Evolutionary conservation across 1,140 invertebrate species (phyloP).

Genomic region (Drosophila quadrilineata): DNA sequence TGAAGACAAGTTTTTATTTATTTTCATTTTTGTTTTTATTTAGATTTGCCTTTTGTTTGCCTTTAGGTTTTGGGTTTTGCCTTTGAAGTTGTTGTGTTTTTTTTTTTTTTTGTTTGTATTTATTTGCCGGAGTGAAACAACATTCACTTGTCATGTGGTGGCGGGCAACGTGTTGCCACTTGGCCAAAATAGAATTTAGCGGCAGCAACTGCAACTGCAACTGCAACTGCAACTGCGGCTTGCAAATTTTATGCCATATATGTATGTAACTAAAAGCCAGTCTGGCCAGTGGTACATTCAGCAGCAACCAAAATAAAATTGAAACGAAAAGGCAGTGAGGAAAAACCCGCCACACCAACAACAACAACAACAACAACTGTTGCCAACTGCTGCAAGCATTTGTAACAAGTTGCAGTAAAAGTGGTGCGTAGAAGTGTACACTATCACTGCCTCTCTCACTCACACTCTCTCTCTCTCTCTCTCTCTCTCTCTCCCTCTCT

Average conservation of each 20-base stretch:
- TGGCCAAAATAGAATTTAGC: slow-evolving; percentile 62
- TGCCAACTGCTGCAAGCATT: slow-evolving; percentile 37
- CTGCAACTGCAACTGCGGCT: slow-evolving; percentile 18
- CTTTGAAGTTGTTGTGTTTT: not conserved
- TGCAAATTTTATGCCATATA: slow-evolving; percentile 36
- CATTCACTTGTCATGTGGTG: slow-evolving; percentile 75
- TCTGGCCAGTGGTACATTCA: slow-evolving; percentile 27
- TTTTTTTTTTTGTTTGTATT: slow-evolving; percentile 5
- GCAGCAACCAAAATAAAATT: too few species aligned
- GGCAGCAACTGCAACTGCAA: slow-evolving; percentile 2
- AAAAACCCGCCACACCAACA: slow-evolving; percentile 2
- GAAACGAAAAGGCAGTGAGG: slow-evolving; percentile 37
- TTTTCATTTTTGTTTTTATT: slow-evolving; percentile 30
- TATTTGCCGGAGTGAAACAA: slow-evolving; percentile 58
- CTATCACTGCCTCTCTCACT: not conserved
- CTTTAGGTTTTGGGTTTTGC: slow-evolving; percentile 20
- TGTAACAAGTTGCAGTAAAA: slow-evolving; percentile 59
- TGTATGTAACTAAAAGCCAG: slow-evolving; percentile 43
- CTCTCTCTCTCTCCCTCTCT: not conserved
- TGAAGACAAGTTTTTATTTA: slow-evolving; percentile 29
- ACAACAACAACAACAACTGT: slow-evolving; percentile 1
- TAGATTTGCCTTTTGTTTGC: too few species aligned
- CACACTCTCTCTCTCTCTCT: not conserved
- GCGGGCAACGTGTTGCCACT: slow-evolving; percentile 36
- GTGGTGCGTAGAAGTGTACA: slow-evolving; percentile 31